Evolutionary conservation across 2,888 invertebrate species (phyloP), one percentile per base, ranked within the genome.

Genomic region (Megamerina dolium): DNA sequence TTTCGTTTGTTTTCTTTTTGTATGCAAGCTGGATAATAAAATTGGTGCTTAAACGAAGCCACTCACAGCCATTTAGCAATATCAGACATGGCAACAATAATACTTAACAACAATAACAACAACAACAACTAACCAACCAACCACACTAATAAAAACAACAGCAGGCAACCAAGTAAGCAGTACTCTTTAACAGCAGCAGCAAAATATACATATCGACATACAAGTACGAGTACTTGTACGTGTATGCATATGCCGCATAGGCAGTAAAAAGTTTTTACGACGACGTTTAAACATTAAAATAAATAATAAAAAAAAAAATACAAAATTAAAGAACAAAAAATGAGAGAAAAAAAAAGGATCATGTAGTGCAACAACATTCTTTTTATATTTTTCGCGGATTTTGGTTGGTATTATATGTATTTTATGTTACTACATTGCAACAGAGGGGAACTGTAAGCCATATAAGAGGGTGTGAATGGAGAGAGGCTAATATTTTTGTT

Each of bases 51-150:
- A 62, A 64, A 62, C 62, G 62, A 62, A 62, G 60, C 64, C 62
- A 62, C 64, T 62, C 62, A 64, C 57, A 62, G 64, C 64, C 62
- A 62, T 64, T 62, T 62, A 62, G 64, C 64, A 62, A 61, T 64
- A 61, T 61, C 59, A 60, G 61, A 63, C 61, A 61, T 60, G 61
- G 58, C 60, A 58, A 58, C 56, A 58, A 61, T 61, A 56, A 23
- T 23, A 8, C 6, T 10, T 58, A 59, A 58, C 52, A 58, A 45
- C 52, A 45, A 50, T 29, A 52, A 37, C 42, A 39, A 19, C 37
- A 35, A 34, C 5, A 23, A 34, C n/a, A n/a, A n/a, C n/a, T 16
- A 31, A 20, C 14, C 6, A 17, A 29, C 12, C 18, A 37, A 20
- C 36, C 33, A 38, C 17, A 21, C 19, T 17, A 27, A 8, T 8